Evolutionary conservation across 2,797 vertebrate genomes (phyloP).

Genomic region (Numenius phaeopus): DNA sequence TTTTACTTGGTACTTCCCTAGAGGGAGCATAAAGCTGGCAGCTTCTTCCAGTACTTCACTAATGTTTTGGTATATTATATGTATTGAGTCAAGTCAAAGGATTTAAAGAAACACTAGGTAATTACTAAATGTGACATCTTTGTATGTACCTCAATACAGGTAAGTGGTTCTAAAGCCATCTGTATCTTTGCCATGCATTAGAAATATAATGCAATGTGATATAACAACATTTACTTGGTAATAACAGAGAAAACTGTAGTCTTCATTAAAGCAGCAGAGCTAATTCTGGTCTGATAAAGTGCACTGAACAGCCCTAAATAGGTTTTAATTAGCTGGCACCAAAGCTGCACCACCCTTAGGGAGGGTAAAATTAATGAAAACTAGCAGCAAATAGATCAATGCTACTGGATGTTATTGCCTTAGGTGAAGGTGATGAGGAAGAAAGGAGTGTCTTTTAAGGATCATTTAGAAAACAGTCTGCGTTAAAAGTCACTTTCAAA

Average conservation of each 20-base stretch:
- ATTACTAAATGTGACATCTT: background rate
- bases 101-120: constrained; percentile 42
- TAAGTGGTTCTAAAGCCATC: constrained; percentile 16
- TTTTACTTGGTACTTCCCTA: constrained; percentile 61
- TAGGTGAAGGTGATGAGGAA: constrained; percentile 58
- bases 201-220: constrained; percentile 46
- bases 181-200: constrained; percentile 18
- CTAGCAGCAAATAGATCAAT: constrained; percentile 67
- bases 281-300: constrained; percentile 78
- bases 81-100: constrained; percentile 9
- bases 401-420: constrained; percentile 63
- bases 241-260: constrained; percentile 69
- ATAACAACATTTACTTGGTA: constrained; percentile 64
- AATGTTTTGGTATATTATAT: constrained; percentile 29
- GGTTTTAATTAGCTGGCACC: constrained; percentile 81
- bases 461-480: constrained; percentile 61
- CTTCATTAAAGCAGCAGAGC: constrained; percentile 73
- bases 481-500: constrained; percentile 53
- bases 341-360: constrained; percentile 75
- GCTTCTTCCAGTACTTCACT: constrained; percentile 12
- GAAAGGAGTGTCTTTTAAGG: constrained; percentile 50
- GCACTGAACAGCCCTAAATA: constrained; percentile 74
- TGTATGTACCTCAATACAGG: constrained; percentile 25
- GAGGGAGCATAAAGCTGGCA: constrained; percentile 38
- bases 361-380: constrained; percentile 80